Percentiles rank a stretch among this genome's conserved stretches.
These are phyloP conservation scores for Xiphydria camelus DNA, from an alignment of 2,888 invertebrate species.

Conservation along the genomic window DNA sequence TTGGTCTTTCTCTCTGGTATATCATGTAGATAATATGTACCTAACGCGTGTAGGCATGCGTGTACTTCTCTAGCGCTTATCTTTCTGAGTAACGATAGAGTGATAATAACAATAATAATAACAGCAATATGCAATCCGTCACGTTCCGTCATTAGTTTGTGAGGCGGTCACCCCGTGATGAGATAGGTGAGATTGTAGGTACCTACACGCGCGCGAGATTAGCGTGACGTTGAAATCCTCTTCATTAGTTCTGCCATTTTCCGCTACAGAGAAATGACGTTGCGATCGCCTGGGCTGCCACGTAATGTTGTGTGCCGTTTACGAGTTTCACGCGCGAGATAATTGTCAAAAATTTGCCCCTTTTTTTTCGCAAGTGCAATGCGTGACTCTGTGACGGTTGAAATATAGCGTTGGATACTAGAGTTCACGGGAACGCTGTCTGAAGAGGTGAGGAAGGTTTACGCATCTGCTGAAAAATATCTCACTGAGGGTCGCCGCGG, in stretches of 20 bases:
- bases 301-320: conserved; percentile 54
- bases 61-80: too few relatives aligned
- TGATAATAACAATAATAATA: too few relatives aligned
- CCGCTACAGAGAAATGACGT: conserved; percentile 26
- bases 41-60: too few relatives aligned
- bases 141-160: too few relatives aligned
- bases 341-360: conserved; percentile 36
- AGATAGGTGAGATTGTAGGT: too few relatives aligned
- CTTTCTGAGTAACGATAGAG: too few relatives aligned
- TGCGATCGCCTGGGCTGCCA: conserved; percentile 44
- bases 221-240: neutral
- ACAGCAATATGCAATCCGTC: too few relatives aligned
- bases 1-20: too few relatives aligned
- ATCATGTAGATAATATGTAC: too few relatives aligned
- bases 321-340: conserved; percentile 37
- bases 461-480: neutral
- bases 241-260: neutral
- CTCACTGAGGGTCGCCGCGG: conserved; percentile 12
- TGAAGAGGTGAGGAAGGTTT: conserved; percentile 30
- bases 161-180: too few relatives aligned
- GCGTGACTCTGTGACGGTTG: conserved; percentile 33
- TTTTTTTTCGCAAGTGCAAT: conserved; percentile 43
- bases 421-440: conserved; percentile 20
- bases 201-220: too few relatives aligned
- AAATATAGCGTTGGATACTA: conserved; percentile 35